A percentile compares a stretch with the other conserved stretches of the same genome.
phyloP scores from a whole-genome alignment of 2,888 invertebrate species.

The Mechanitis mazaeus region DNA sequence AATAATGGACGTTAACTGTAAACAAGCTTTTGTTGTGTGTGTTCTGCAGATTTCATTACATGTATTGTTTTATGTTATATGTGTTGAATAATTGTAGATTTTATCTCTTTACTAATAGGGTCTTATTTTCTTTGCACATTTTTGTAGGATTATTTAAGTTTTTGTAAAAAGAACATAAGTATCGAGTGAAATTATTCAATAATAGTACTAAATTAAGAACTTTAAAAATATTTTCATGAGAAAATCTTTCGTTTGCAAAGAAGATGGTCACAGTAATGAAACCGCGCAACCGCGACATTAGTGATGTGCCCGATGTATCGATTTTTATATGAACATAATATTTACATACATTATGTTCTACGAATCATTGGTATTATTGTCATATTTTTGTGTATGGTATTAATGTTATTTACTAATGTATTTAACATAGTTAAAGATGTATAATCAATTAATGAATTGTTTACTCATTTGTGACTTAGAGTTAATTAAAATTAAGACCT shows the following conservation, averaged over 20 bases:
- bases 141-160: not conserved
- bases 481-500: too few species aligned
- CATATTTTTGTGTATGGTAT: too few species aligned
- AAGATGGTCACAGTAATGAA: conserved; percentile 12
- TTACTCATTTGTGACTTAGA: too few species aligned
- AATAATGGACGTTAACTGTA: conserved; percentile 5
- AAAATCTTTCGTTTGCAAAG: not conserved
- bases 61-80: not conserved
- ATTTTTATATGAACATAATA: conserved; percentile 9
- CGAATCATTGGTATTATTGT: too few species aligned
- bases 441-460: too few species aligned
- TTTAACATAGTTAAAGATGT: too few species aligned
- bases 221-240: not conserved
- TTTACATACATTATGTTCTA: too few species aligned
- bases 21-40: conserved; percentile 5
- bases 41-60: conserved; percentile 3
- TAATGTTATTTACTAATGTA: too few species aligned
- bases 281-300: conserved; percentile 15
- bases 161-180: not conserved
- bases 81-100: not conserved
- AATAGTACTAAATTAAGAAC: too few species aligned
- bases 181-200: too few species aligned
- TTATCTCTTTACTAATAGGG: not conserved
- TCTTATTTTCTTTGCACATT: not conserved
- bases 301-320: conserved; percentile 18